Evolutionary conservation across 2,113 vertebrate species (phyloP), one percentile per base, ranked within the genome.

Genomic region (Isurus oxyrinchus): DNA sequence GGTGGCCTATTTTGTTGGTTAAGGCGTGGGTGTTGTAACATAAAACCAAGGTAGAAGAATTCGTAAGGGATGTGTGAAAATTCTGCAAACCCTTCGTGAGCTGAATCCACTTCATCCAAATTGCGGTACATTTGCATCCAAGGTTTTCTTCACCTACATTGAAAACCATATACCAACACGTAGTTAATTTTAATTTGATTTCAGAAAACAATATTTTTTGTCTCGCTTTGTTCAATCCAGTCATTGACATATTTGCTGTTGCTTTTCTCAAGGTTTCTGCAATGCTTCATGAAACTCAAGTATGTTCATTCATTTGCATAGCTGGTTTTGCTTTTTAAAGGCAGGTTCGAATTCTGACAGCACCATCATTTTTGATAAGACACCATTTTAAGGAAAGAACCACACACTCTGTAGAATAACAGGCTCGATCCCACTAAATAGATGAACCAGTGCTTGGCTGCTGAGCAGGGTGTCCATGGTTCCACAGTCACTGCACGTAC

Each of bases 21-120:
- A 66, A 69, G 27, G 93, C 69, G 93, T 69, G 93, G 94, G 66
- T 72, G 94, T 95, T 53, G 94, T 69, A 95, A 72, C 27, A 72
- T 72, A 67, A 95, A 95, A 72, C 94, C 44, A 72, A 95, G 66
- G 14, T 16, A 72, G 66, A 72, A 49, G 35, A 94, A 94, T 35
- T 23, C 21, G 40, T n/a, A 67, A 67, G 66, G 27, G 67, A 95
- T 53, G 94, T 55, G 66, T 76, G 67, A 95, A 55, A 72, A 69
- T 35, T 76, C 94, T 55, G 31, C 66, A 72, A 27, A 55, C 21
- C 66, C 49, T 69, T 49, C 76, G 8, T 67, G 31, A 55, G 66
- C 49, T 72, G 67, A 95, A 69, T 72, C 4, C 25, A 55, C 40
- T 13, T 53, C 44, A 95, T 91, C 88, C 88, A 91, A 61, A 14